Conservation (phyloP, 2,888 invertebrate species). For the Ormyrus labotus region DNA sequence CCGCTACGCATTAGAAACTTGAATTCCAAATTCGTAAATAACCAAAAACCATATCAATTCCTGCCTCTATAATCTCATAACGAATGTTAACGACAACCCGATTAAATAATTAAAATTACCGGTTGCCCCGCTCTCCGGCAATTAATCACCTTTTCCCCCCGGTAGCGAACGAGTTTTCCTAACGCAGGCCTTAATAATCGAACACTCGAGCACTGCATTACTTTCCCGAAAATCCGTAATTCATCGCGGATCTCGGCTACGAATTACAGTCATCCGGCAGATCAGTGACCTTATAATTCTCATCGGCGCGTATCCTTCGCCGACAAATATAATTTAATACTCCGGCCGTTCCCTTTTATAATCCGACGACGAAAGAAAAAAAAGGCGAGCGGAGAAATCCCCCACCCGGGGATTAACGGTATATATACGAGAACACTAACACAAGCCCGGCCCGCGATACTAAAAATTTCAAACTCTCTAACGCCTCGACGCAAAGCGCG, state of each 20-base stretch:
- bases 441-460: neutral
- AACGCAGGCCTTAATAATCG: too few relatives aligned
- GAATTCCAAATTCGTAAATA: too few relatives aligned
- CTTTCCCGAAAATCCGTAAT: constrained; percentile 10
- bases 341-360: constrained; percentile 20
- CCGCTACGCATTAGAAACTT: too few relatives aligned
- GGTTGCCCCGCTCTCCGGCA: neutral
- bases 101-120: constrained; percentile 1
- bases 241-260: neutral
- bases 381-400: constrained; percentile 15
- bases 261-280: neutral
- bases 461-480: constrained; percentile 45
- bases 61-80: neutral
- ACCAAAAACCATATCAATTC: neutral
- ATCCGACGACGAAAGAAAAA: constrained; percentile 15
- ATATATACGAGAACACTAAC: neutral
- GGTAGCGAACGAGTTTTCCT: too few relatives aligned
- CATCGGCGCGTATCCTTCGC: constrained; percentile 19
- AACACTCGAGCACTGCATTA: neutral
- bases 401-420: constrained; percentile 50
- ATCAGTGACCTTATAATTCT: constrained; percentile 50
- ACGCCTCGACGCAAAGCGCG: neutral
- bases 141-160: neutral
- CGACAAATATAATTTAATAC: constrained; percentile 52
- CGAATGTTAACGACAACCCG: neutral